Conservation (phyloP, 2,113 vertebrate species). For the Oreocharis arfaki region DNA sequence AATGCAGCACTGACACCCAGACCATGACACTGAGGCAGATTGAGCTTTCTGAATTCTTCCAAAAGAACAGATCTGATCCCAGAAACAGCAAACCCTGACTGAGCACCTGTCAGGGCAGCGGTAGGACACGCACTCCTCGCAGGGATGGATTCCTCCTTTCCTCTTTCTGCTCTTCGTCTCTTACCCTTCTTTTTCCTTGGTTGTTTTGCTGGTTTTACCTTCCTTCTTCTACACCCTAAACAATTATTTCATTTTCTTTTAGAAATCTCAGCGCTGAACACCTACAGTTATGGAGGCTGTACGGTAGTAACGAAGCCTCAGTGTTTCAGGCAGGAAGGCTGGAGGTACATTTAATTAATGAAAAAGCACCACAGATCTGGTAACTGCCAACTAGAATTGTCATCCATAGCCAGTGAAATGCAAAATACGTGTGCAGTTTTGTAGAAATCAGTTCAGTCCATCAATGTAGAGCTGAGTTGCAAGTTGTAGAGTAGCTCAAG, state of each 20-base stretch:
- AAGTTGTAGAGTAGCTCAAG: background rate
- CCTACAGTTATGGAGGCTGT: background rate
- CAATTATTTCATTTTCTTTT: background rate
- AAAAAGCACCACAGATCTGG: background rate
- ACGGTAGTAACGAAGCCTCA: background rate
- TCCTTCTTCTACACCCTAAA: background rate
- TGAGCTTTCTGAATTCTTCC: background rate
- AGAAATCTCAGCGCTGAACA: background rate
- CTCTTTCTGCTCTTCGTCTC: background rate
- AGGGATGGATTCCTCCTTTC: background rate
- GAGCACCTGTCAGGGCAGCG: background rate
- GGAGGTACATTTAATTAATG: background rate
- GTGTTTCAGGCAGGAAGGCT: background rate
- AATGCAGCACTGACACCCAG: background rate
- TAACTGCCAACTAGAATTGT: background rate
- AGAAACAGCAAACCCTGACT: background rate
- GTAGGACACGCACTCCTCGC: fast-evolving
- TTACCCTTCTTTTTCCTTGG: background rate
- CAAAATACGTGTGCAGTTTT: background rate
- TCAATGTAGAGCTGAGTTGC: background rate
- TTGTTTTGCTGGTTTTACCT: background rate
- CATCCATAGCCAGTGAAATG: background rate
- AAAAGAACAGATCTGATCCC: background rate
- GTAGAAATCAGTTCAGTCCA: background rate
- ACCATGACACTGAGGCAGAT: background rate